phyloP scores from a whole-genome alignment of 2,888 invertebrate species.

The Coelogynopora nodosa region DNA sequence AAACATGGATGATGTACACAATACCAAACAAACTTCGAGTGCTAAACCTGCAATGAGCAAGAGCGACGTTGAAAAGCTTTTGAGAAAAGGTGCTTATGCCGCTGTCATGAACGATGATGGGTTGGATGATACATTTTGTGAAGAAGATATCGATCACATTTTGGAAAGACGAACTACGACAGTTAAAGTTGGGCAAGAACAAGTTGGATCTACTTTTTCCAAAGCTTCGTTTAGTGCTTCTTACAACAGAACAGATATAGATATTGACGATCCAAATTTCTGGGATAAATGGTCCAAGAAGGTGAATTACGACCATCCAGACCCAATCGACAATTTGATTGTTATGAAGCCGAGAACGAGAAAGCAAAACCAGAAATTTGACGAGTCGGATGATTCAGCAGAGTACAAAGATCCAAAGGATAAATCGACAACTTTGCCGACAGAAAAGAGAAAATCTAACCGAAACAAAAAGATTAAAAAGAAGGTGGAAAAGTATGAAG shows the following conservation, averaged over 20 bases:
- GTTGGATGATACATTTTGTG: conserved; percentile 97
- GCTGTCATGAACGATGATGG: conserved; percentile 98
- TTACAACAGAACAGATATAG: conserved; percentile 90
- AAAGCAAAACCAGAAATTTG: no score
- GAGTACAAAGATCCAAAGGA: no score
- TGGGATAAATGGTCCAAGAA: conserved; percentile 99
- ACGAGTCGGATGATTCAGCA: no score
- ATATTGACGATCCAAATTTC: conserved; percentile 97
- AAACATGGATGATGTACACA: no score
- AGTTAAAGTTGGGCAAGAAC: conserved; percentile 88
- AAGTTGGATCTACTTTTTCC: conserved; percentile 63
- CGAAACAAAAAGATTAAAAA: no score
- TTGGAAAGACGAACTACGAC: conserved; percentile 75
- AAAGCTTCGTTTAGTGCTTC: conserved; percentile 85
- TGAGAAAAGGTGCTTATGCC: conserved; percentile 85
- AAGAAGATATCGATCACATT: conserved; percentile 99
- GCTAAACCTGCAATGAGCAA: conserved; percentile 71
- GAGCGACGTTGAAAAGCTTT: conserved; percentile 92
- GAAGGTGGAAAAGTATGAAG: no score
- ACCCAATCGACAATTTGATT: no score
- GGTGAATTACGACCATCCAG: no score
- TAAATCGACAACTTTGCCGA: no score
- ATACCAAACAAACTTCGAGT: no score
- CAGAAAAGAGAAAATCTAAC: no score
- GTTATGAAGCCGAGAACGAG: no score